phyloP scores from a whole-genome alignment of 2,888 invertebrate species.

The Agrotis clavis region DNA sequence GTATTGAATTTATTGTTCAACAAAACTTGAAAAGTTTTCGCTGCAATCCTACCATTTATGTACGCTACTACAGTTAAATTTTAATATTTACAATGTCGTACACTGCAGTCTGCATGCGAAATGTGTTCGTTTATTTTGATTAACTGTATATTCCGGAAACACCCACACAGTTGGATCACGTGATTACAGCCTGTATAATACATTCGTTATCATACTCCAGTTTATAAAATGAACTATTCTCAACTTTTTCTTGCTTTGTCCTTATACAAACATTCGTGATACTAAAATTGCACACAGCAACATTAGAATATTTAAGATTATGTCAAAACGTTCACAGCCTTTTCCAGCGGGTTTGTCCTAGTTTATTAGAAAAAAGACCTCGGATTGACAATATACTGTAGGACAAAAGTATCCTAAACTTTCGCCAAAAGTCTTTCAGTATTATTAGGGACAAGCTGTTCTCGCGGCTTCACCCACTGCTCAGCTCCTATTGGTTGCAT shows the following conservation, averaged over 20 bases:
- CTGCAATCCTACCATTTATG: not conserved
- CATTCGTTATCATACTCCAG: too few species aligned
- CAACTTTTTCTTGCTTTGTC: not conserved
- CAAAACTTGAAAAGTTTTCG: not conserved
- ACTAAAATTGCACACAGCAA: conserved; percentile 3
- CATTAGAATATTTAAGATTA: too few species aligned
- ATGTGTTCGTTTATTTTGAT: conserved; percentile 14
- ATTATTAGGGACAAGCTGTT: too few species aligned
- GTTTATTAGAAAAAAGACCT: too few species aligned
- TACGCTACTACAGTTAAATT: not conserved
- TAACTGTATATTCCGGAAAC: conserved; percentile 13
- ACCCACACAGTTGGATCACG: conserved; percentile 9
- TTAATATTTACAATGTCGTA: not conserved
- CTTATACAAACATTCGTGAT: not conserved
- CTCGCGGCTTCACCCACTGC: too few species aligned
- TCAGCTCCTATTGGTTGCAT: too few species aligned
- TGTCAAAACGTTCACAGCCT: too few species aligned
- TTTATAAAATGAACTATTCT: not conserved
- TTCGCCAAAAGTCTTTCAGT: too few species aligned
- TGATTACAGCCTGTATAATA: not conserved
- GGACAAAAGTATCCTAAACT: too few species aligned
- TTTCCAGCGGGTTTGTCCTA: too few species aligned
- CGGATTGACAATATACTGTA: too few species aligned
- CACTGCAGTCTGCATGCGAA: not conserved
- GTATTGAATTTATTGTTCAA: too few species aligned